Evolutionary conservation across 2,888 invertebrate genomes (phyloP), one percentile per base, ranked within the genome.

Genomic region (Hedychridium roseum): DNA sequence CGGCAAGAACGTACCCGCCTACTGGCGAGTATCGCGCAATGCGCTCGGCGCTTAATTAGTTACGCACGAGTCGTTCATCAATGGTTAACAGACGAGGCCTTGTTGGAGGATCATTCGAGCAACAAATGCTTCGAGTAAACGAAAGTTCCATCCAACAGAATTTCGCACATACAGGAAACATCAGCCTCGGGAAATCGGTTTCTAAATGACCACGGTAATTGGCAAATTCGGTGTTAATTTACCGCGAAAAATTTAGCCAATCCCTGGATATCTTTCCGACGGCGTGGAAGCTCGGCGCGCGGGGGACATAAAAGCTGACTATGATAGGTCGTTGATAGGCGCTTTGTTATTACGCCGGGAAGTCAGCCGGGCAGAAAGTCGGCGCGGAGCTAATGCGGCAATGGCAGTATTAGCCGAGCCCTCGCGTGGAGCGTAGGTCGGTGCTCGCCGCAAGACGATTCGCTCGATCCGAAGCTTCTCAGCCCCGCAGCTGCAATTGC

Each of bases 321-420:
- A 39, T 50, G 56, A 64, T 64, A 64, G 60, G 60, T 47, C 47
- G 59, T 52, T 50, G 50, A 60, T 57, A 61, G n/a, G n/a, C 57
- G 64, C 50, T 64, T 63, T 67, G 57, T 64, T 56, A 52, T 64
- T 61, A 51, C 50, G 56, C 50, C n/a, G 47, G 47, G 55, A 16
- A 52, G 50, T 46, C 36, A 39, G 38, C 43, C 53, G 58, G n/a
- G 48, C 59, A 57, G 50, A 43, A 54, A 56, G 58, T 45, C 62
- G 61, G n/a, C n/a, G n/a, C n/a, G n/a, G 41, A 55, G 38, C 50
- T 58, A 60, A 60, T 56, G 55, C 45, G 46, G 56, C 47, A n/a
- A n/a, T n/a, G 23, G 9, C 9, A 23, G 9, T 23, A 9, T 23
- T 23, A 5, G 23, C 9, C 23, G 23, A 23, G 9, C n/a, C n/a